phyloP scores from a whole-genome alignment of 1,140 invertebrate species.

The Brachionus manjavacas region DNA sequence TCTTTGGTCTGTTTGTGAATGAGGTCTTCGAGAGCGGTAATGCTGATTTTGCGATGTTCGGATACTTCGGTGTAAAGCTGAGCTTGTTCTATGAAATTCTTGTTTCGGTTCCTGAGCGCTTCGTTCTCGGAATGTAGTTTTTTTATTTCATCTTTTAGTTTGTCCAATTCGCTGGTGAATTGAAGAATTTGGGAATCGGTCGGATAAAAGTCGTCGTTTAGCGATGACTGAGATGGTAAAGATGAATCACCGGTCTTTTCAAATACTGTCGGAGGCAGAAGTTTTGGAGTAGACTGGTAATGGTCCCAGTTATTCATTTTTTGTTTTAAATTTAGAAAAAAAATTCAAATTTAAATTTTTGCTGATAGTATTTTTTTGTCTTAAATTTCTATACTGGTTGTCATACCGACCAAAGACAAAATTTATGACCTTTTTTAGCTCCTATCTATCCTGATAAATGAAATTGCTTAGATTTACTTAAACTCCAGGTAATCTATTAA shows the following conservation, averaged over 20 bases:
- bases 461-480: background rate
- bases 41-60: conserved; percentile 11
- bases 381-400: background rate
- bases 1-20: conserved; percentile 23
- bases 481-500: too few species aligned
- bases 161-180: conserved; percentile 7
- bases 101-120: background rate
- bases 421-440: background rate
- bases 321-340: background rate
- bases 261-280: conserved; percentile 26
- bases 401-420: background rate
- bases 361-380: background rate
- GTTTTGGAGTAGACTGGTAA: conserved; percentile 38
- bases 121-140: conserved; percentile 20
- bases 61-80: conserved; percentile 36
- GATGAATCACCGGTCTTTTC: conserved; percentile 25
- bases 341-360: background rate
- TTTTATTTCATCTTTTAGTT: conserved; percentile 32
- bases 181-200: background rate
- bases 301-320: conserved; percentile 7
- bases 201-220: background rate
- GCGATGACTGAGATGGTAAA: background rate
- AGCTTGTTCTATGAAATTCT: conserved; percentile 20
- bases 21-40: conserved; percentile 11
- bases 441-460: background rate